Conservation (phyloP, 2,113 vertebrate species). For the Emydocephalus ijimae region DNA sequence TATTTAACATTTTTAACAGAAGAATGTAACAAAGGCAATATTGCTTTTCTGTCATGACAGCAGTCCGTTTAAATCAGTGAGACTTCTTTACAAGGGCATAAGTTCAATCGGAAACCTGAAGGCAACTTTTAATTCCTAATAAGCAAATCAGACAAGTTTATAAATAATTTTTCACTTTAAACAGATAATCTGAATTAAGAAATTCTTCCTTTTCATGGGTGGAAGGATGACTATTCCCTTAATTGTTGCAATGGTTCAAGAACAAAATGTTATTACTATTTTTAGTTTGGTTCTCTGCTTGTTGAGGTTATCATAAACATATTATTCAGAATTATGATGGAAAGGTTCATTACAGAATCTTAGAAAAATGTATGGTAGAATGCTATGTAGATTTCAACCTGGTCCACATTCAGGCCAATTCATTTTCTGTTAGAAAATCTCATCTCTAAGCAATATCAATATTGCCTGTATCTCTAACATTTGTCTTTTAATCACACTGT, state of each 20-base stretch:
- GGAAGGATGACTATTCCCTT: neutral
- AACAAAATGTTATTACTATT: neutral
- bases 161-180: neutral
- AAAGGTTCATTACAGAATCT: neutral
- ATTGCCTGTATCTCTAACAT: slow-evolving; percentile 41
- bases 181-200: neutral
- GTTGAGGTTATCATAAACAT: neutral
- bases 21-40: neutral
- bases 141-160: neutral
- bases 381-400: slow-evolving; percentile 10
- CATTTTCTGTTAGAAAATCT: slow-evolving; percentile 30
- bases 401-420: slow-evolving; percentile 17
- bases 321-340: slow-evolving; percentile 8
- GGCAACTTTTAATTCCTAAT: neutral
- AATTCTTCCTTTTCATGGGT: neutral
- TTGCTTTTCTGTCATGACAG: neutral
- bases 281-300: neutral
- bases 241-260: neutral
- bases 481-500: slow-evolving; percentile 41
- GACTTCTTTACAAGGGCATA: neutral
- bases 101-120: neutral
- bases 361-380: slow-evolving; percentile 12
- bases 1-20: neutral
- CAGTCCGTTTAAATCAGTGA: neutral
- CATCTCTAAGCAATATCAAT: slow-evolving; percentile 7